Conservation (phyloP, 2,888 invertebrate genomes). For the Eutolmus rufibarbis region DNA sequence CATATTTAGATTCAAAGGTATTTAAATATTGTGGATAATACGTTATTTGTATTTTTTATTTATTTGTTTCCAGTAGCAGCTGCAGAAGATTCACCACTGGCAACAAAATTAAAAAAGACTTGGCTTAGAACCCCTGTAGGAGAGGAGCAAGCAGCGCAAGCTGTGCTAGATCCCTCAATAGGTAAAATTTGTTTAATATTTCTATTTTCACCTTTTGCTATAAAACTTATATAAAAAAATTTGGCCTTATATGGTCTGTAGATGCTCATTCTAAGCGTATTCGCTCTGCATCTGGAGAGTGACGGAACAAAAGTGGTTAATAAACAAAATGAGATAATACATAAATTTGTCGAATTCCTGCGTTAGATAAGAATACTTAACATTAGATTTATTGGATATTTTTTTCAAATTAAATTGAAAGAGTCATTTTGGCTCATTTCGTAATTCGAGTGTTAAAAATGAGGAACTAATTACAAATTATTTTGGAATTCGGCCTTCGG, state of each 20-base stretch:
- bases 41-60: background rate
- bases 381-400: too few relatives aligned
- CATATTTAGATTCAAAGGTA: background rate
- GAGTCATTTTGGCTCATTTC: too few relatives aligned
- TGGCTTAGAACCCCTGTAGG: constrained; percentile 75
- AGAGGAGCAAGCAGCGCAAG: constrained; percentile 74
- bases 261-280: background rate
- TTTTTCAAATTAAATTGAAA: too few relatives aligned
- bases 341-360: too few relatives aligned
- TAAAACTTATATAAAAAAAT: constrained; percentile 31
- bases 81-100: constrained; percentile 72
- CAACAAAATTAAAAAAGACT: constrained; percentile 76
- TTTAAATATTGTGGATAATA: background rate
- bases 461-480: background rate
- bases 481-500: background rate
- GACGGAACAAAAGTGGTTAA: background rate
- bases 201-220: background rate
- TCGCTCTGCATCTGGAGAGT: background rate
- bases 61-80: constrained; percentile 68
- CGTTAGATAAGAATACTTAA: too few relatives aligned
- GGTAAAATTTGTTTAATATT: constrained; percentile 60
- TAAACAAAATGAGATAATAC: background rate
- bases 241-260: background rate
- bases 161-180: constrained; percentile 73
- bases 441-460: too few relatives aligned